These are phyloP conservation scores for Vanessa cardui DNA, from an alignment of 2,888 invertebrate genomes.

Conservation along the genomic window DNA sequence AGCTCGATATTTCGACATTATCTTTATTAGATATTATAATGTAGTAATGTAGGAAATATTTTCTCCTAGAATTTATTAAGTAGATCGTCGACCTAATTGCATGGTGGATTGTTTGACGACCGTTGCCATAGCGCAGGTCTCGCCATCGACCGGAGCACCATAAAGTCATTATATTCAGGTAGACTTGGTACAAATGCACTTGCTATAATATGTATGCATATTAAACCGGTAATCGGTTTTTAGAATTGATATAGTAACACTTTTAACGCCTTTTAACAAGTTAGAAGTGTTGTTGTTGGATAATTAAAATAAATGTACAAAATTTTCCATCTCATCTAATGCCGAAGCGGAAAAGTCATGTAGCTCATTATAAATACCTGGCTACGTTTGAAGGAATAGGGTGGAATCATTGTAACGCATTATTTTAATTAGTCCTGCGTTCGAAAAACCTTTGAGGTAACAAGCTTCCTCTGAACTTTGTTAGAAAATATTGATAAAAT, in stretches of 20 bases:
- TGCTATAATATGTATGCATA: background rate
- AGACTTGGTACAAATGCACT: slow-evolving; percentile 12
- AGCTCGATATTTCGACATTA: too few relatives aligned
- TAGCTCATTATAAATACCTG: too few relatives aligned
- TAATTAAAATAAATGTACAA: too few relatives aligned
- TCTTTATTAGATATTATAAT: background rate
- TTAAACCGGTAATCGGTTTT: too few relatives aligned
- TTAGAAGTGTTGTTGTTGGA: too few relatives aligned
- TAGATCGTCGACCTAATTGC: slow-evolving; percentile 46
- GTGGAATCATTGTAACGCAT: too few relatives aligned
- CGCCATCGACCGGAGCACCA: slow-evolving; percentile 37
- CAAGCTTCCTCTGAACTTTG: background rate
- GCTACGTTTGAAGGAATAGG: too few relatives aligned
- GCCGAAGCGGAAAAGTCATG: too few relatives aligned
- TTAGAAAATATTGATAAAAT: background rate
- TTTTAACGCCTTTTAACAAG: too few relatives aligned
- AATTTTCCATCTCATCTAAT: too few relatives aligned
- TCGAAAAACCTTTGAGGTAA: background rate
- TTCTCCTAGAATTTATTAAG: slow-evolving; percentile 51
- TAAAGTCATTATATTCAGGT: slow-evolving; percentile 19
- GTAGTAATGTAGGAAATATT: slow-evolving; percentile 34
- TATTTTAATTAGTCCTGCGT: background rate
- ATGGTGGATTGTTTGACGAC: slow-evolving; percentile 69
- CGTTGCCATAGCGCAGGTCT: slow-evolving; percentile 61
- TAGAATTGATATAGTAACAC: too few relatives aligned